Evolutionary conservation across 2,888 invertebrate genomes (phyloP).

Genomic region (Tetragnatha montana): DNA sequence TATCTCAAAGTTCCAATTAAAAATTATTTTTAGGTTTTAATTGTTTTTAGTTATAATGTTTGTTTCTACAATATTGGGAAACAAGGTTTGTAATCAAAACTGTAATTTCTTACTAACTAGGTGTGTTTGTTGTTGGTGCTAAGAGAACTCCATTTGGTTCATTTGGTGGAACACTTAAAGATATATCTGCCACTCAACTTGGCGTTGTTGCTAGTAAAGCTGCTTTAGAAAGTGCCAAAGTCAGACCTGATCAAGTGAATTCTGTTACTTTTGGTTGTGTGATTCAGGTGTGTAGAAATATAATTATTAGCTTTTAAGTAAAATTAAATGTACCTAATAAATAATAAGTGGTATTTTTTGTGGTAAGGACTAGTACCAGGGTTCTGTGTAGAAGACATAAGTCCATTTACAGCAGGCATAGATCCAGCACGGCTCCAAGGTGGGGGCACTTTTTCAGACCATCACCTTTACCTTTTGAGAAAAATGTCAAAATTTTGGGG

Average conservation of each 20-base stretch:
- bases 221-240: conserved; percentile 85
- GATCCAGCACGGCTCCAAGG: too few relatives aligned
- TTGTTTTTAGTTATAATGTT: not conserved
- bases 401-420: too few relatives aligned
- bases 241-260: conserved; percentile 91
- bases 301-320: too few relatives aligned
- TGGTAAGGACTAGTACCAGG: too few relatives aligned
- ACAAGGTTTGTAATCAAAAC: not conserved
- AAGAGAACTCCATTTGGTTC: conserved; percentile 98
- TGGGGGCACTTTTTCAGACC: too few relatives aligned
- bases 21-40: not conserved
- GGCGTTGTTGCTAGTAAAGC: conserved; percentile 88
- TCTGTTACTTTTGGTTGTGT: conserved; percentile 94
- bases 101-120: conserved; percentile 77
- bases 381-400: too few relatives aligned
- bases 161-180: conserved; percentile 83
- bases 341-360: too few relatives aligned
- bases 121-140: conserved; percentile 93
- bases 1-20: not conserved
- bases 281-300: conserved; percentile 80
- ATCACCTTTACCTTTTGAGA: too few relatives aligned
- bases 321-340: too few relatives aligned
- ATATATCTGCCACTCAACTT: conserved; percentile 80
- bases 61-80: not conserved
- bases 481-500: too few relatives aligned